Conservation (phyloP, 2,888 invertebrate genomes). For the Lasius fuliginosus region DNA sequence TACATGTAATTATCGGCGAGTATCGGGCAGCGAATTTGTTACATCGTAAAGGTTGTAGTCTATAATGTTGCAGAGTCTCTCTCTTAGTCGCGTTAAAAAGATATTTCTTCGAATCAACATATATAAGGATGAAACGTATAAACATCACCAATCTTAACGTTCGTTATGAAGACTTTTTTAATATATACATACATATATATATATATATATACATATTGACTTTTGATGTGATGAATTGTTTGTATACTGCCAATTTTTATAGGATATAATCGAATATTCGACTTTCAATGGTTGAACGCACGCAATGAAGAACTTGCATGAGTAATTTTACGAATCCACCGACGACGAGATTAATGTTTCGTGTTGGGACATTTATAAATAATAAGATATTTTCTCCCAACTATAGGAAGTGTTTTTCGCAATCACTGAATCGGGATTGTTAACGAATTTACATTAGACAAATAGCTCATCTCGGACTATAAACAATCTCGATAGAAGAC, state of each 20-base stretch:
- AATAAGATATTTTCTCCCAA: constrained; percentile 6
- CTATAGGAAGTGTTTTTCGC: constrained; percentile 8
- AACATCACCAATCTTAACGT: constrained; percentile 46
- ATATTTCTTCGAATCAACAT: constrained; percentile 33
- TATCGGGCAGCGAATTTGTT: constrained; percentile 32
- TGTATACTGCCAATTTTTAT: constrained; percentile 72
- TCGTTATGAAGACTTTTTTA: constrained; percentile 47
- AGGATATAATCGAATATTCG: constrained; percentile 54
- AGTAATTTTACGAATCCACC: constrained; percentile 7
- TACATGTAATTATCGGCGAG: constrained; percentile 22
- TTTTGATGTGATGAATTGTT: constrained; percentile 66
- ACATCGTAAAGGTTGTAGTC: constrained; percentile 40
- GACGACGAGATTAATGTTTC: constrained; percentile 12
- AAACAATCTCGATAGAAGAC: constrained; percentile 20
- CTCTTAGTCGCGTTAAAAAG: constrained; percentile 23
- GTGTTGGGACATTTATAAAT: constrained; percentile 36
- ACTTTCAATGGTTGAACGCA: constrained; percentile 46
- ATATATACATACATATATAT: constrained; percentile 22
- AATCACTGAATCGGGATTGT: constrained; percentile 30
- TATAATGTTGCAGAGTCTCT: constrained; percentile 37
- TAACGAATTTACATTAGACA: constrained; percentile 46
- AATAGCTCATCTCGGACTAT: constrained; percentile 6
- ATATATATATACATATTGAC: constrained; percentile 45
- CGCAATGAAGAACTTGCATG: constrained; percentile 14
- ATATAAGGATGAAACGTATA: constrained; percentile 28